Conservation (phyloP, 2,888 invertebrate genomes). For the Caenorhabditis sp. region DNA sequence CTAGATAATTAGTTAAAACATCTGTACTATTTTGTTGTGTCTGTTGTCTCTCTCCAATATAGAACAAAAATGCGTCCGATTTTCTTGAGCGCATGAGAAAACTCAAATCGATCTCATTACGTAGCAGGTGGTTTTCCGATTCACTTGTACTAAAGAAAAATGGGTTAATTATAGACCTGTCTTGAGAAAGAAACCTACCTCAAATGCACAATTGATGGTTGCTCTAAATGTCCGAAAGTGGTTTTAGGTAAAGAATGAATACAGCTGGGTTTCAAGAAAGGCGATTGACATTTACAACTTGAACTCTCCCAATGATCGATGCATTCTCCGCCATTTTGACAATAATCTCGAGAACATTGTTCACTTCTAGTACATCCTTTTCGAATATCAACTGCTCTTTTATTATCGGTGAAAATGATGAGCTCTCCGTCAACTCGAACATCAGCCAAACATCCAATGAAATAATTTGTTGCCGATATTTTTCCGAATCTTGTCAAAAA, state of each 20-base stretch:
- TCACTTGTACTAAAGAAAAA: conserved; percentile 35
- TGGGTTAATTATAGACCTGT: background rate
- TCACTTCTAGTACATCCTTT: conserved; percentile 54
- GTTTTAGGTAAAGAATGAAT: conserved; percentile 53
- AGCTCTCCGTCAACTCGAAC: conserved; percentile 44
- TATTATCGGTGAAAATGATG: conserved; percentile 36
- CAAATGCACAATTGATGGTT: conserved; percentile 43
- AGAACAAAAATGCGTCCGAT: conserved; percentile 48
- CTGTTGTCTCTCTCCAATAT: conserved; percentile 55
- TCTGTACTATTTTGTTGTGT: conserved; percentile 20
- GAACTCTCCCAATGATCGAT: conserved; percentile 63
- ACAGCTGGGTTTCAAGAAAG: conserved; percentile 63
- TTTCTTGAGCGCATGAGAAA: conserved; percentile 57
- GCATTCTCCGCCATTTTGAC: conserved; percentile 59
- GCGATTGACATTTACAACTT: conserved; percentile 58
- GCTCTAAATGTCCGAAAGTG: conserved; percentile 61
- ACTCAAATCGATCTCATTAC: conserved; percentile 54
- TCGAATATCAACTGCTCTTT: conserved; percentile 34
- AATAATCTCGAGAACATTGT: conserved; percentile 57
- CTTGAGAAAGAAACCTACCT: conserved; percentile 9
- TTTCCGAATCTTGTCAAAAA: conserved; percentile 47
- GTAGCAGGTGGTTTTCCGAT: conserved; percentile 47
- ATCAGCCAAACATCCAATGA: conserved; percentile 65
- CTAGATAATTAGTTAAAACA: conserved; percentile 50
- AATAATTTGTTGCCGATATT: conserved; percentile 36